Evolutionary conservation across 2,113 vertebrate species (phyloP).

Genomic region (Scomber scombrus): DNA sequence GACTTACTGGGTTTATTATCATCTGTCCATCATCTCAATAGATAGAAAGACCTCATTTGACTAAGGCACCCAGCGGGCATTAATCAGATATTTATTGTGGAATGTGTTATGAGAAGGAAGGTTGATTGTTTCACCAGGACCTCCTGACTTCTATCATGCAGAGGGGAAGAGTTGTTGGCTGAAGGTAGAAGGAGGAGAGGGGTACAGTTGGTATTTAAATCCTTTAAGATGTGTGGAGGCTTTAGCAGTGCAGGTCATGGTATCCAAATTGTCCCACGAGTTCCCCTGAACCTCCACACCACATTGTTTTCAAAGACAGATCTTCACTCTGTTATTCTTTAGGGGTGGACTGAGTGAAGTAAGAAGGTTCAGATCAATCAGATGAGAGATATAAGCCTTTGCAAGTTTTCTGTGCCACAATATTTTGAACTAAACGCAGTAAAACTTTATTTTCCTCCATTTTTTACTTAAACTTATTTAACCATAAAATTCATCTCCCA

Average conservation of each 20-base stretch:
- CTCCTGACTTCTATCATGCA: constrained; percentile 11
- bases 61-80: constrained; percentile 46
- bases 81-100: constrained; percentile 26
- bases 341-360: not conserved
- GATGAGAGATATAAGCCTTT: not conserved
- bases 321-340: not conserved
- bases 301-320: constrained; percentile 21
- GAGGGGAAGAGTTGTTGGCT: not conserved
- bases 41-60: constrained; percentile 41
- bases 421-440: not conserved
- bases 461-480: not conserved
- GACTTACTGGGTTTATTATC: constrained; percentile 32
- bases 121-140: constrained; percentile 16
- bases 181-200: not conserved
- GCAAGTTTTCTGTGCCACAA: not conserved
- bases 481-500: not conserved
- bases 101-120: constrained; percentile 1
- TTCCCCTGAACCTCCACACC: not conserved
- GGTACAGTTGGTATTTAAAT: constrained; percentile 9
- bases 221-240: constrained; percentile 21
- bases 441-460: not conserved
- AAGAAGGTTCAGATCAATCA: constrained; percentile 9
- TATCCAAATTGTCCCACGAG: not conserved
- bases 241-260: constrained; percentile 16
- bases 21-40: constrained; percentile 37